A percentile compares a stretch with the other conserved stretches of the same genome.
Evolutionary conservation across 30 jellyfish, hydroid and myxozoan species (phyloP).

Genomic region (Rhopilema esculentum): DNA sequence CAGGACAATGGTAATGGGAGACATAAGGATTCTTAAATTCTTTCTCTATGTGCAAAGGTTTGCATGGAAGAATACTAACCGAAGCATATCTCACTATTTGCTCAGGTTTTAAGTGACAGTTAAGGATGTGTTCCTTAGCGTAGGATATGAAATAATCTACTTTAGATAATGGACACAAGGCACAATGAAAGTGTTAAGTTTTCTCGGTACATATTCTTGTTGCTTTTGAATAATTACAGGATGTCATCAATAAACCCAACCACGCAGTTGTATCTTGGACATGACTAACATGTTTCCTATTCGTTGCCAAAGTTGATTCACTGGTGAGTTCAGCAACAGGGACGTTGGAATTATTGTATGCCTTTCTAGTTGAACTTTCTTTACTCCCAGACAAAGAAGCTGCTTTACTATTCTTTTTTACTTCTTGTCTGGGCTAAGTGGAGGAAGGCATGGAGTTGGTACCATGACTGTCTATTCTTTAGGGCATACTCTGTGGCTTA

Average conservation of each 20-base stretch:
- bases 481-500: not conserved
- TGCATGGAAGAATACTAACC: conserved; percentile 3
- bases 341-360: no score
- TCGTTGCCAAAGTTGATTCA: not conserved
- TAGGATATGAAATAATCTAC: not conserved
- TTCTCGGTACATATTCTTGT: not conserved
- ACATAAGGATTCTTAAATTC: not conserved
- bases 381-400: not conserved
- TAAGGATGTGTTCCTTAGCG: not conserved
- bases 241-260: not conserved
- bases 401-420: not conserved
- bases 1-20: conserved; percentile 31
- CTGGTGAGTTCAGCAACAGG: not conserved
- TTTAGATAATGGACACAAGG: not conserved
- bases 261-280: not conserved
- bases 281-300: not conserved
- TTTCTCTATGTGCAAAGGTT: not conserved
- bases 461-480: not conserved
- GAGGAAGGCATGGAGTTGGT: not conserved
- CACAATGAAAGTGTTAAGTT: not conserved
- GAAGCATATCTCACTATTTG: not conserved
- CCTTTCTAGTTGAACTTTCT: no score
- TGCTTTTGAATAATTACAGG: not conserved
- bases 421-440: not conserved
- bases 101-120: not conserved